phyloP scores from a whole-genome alignment of 2,113 vertebrate genomes.

The Tyto alba region DNA sequence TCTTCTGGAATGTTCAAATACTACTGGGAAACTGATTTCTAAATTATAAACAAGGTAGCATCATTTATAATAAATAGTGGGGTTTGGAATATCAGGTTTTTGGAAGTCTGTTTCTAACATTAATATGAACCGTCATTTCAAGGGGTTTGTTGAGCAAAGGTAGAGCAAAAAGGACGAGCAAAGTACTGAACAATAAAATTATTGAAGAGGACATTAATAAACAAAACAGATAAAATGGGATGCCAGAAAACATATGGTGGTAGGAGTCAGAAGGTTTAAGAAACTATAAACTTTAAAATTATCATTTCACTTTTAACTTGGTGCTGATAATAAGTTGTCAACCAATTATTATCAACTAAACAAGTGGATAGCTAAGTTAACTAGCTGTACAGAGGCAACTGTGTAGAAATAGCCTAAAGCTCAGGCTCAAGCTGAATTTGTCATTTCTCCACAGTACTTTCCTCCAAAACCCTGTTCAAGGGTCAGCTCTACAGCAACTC shows the following conservation, averaged over 20 bases:
- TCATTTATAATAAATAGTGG: neutral
- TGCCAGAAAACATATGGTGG: neutral
- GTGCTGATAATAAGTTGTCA: neutral
- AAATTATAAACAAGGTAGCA: neutral
- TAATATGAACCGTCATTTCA: neutral
- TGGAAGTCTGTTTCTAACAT: neutral
- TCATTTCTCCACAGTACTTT: neutral
- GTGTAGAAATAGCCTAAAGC: neutral
- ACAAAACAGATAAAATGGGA: neutral
- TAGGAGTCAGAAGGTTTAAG: neutral
- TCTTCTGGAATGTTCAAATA: neutral
- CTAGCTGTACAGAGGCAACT: neutral
- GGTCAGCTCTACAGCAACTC: neutral
- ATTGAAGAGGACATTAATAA: neutral
- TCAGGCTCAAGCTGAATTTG: neutral
- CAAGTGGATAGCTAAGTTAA: neutral
- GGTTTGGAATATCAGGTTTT: neutral
- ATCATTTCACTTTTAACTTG: neutral
- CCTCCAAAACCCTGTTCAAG: neutral
- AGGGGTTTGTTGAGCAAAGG: neutral
- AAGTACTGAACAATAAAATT: neutral
- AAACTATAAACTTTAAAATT: neutral
- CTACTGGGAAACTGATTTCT: slow-evolving; percentile 25
- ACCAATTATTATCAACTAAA: neutral
- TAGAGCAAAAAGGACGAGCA: neutral